Conservation (phyloP, 2,888 invertebrate genomes). For the Callyntrura sp. region DNA sequence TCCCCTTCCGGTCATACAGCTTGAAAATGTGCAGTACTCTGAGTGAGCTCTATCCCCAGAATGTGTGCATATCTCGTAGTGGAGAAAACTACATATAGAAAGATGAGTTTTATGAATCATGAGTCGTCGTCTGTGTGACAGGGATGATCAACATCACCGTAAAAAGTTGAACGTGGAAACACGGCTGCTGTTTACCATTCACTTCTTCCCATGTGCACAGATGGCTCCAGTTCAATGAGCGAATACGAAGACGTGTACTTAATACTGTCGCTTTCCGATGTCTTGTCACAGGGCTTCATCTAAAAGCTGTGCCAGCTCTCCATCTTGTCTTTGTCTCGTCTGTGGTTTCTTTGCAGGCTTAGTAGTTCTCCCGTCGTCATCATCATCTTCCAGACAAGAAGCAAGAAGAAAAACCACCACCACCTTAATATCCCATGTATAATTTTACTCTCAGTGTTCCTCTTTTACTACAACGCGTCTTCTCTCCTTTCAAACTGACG, state of each 20-base stretch:
- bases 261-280: background rate
- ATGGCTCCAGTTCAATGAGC: constrained; percentile 21
- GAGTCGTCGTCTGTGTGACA: background rate
- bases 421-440: too few species aligned
- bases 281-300: background rate
- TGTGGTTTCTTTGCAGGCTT: constrained; percentile 19
- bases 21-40: constrained; percentile 1
- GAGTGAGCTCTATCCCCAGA: background rate
- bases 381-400: too few species aligned
- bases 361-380: background rate
- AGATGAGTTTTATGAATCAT: constrained; percentile 7
- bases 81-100: background rate
- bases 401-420: too few species aligned
- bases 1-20: constrained; percentile 69
- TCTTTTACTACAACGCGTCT: constrained; percentile 8
- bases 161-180: background rate
- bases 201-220: background rate
- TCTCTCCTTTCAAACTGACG: constrained; percentile 44
- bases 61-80: background rate
- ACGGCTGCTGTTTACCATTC: background rate
- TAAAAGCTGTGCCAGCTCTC: background rate
- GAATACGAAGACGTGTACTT: background rate
- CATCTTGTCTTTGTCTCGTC: background rate
- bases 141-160: background rate
- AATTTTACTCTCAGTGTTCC: too few species aligned